phyloP scores from a whole-genome alignment of 2,888 invertebrate genomes.

The Mythimna albipuncta region DNA sequence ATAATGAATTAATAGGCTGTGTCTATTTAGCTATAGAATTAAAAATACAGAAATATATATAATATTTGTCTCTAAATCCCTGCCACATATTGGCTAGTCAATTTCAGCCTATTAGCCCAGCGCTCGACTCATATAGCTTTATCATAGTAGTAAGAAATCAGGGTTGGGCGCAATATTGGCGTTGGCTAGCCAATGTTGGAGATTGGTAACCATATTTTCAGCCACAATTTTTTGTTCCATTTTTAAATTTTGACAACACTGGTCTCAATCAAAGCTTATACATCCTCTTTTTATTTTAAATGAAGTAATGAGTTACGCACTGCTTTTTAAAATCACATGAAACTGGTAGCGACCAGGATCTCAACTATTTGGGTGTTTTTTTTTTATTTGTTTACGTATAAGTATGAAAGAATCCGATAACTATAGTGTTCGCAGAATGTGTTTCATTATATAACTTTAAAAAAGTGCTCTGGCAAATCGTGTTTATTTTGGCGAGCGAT shows the following conservation, averaged over 20 bases:
- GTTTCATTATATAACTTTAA: conserved; percentile 47
- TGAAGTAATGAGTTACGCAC: conserved; percentile 36
- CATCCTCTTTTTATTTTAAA: conserved; percentile 31
- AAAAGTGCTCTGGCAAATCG: conserved; percentile 65
- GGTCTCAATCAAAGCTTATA: conserved; percentile 43
- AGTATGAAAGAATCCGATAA: conserved; percentile 52
- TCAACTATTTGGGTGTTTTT: conserved; percentile 58
- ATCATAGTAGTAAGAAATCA: conserved; percentile 40
- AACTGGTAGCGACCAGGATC: conserved; percentile 63
- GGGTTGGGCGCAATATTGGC: conserved; percentile 25
- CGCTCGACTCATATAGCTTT: conserved; percentile 44
- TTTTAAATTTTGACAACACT: conserved; percentile 57
- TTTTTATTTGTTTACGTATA: conserved; percentile 45
- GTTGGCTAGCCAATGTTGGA: conserved; percentile 30
- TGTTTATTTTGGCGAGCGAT: conserved; percentile 35
- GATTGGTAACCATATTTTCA: not conserved
- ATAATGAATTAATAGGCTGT: conserved; percentile 45
- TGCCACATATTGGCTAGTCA: conserved; percentile 14
- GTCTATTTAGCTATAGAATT: conserved; percentile 51
- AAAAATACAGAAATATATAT: conserved; percentile 21
- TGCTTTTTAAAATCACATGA: conserved; percentile 54
- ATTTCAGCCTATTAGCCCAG: not conserved
- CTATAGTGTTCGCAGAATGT: conserved; percentile 57
- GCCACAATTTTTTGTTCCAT: not conserved
- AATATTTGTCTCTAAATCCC: conserved; percentile 19